Base-by-base conservation (phyloP, 1,140 invertebrate species). In the Halictus rubicundus region DNA sequence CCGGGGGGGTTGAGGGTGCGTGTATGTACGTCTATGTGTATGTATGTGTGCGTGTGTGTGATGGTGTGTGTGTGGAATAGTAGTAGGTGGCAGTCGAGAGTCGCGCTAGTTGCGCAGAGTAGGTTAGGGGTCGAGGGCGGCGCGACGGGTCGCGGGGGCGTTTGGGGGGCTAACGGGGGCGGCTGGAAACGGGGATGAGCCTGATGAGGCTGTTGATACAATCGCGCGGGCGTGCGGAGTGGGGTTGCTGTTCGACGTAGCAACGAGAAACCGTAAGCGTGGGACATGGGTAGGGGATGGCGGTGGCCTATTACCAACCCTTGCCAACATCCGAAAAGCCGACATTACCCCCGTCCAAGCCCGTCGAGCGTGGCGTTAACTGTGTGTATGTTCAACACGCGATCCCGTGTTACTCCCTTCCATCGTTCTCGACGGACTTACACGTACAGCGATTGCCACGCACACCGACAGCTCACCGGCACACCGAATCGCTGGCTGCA, bases 141-240 rank as follows among this genome's bases (percentile, higher is more conserved):
- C 4, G 66, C 37, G 25, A 14, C 19, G 57, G 37, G 52, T 42
- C 19, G 14, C 52, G 68, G 65, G 32, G 37, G 8, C 42, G 63
- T n/a, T 16, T 12, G n/a, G 39, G 32, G 32, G 32, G 32, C 32
- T 32, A 32, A 32, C 32, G 32, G 32, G 32, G 32, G 32, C 32
- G 32, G 21, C 25, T 49, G 49, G 49, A 19, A 52, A 52, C 49
- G 70, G 78, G 89, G 85, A 89, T 89, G 89, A 90, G 85, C 84
- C 89, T 90, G 89, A 91, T 89, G 89, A 90, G 88, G 83, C 88
- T 91, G 90, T 90, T 91, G 89, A 91, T 91, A 87, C 88, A 90
- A 91, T 91, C 89, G 88, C 88, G 83, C 87, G 85, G 86, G 83
- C 68, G 32, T 32, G 81, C 60, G 42, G 73, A 74, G 81, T 27